phyloP scores from a whole-genome alignment of 2,888 invertebrate genomes.

The Drosophila colorata region DNA sequence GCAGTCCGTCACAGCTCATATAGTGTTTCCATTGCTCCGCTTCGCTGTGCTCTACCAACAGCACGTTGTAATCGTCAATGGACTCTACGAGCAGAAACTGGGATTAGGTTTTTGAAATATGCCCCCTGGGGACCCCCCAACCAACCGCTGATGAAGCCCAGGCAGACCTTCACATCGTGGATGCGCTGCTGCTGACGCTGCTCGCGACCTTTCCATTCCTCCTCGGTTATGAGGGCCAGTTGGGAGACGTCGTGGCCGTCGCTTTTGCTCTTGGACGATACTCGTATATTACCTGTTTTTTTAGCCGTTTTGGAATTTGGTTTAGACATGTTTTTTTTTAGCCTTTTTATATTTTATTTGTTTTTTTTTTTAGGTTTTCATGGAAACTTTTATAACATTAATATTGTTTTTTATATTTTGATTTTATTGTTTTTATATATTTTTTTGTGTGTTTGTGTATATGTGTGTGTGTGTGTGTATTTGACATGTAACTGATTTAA shows the following conservation, averaged over 20 bases:
- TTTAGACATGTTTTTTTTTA: neutral
- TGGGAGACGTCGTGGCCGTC: fast-evolving
- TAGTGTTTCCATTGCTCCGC: slow-evolving; percentile 68
- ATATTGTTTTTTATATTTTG: slow-evolving; percentile 1
- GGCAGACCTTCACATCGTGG: slow-evolving; percentile 57
- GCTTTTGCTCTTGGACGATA: neutral
- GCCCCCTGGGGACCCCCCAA: no score
- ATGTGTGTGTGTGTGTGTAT: neutral
- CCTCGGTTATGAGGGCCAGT: slow-evolving; percentile 42
- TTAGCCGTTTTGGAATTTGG: slow-evolving; percentile 1
- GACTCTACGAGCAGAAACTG: slow-evolving; percentile 45
- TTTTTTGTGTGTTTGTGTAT: slow-evolving; percentile 7
- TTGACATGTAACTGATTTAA: neutral
- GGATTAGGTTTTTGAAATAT: no score
- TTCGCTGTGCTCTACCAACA: slow-evolving; percentile 33
- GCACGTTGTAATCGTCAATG: slow-evolving; percentile 24
- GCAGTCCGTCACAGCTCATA: slow-evolving; percentile 72
- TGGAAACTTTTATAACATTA: no score
- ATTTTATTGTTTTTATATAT: neutral
- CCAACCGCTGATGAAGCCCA: slow-evolving; percentile 62
- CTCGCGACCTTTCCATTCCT: slow-evolving; percentile 59
- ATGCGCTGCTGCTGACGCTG: slow-evolving; percentile 54
- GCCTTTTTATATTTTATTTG: neutral
- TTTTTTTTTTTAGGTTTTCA: neutral
- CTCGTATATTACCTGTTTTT: neutral